These are phyloP conservation scores for Oeneis ivallda DNA, from an alignment of 2,888 invertebrate species.

Conservation along the genomic window DNA sequence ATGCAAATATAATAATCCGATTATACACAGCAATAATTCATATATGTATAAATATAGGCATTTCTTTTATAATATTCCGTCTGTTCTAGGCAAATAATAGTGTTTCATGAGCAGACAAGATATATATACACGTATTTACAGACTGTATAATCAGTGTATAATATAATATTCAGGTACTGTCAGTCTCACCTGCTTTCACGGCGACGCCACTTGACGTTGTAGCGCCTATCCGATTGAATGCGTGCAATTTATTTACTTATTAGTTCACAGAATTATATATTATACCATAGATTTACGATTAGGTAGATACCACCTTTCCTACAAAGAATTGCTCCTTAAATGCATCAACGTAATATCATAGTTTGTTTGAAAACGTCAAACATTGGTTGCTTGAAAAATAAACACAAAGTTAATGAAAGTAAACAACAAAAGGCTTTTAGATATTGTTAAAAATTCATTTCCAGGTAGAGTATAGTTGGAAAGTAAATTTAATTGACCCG, in stretches of 20 bases:
- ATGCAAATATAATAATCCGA: neutral
- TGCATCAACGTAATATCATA: too few relatives aligned
- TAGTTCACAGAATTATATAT: slow-evolving; percentile 1
- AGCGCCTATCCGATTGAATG: slow-evolving; percentile 63
- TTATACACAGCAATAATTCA: neutral
- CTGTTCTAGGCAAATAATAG: neutral
- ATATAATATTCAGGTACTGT: slow-evolving; percentile 24
- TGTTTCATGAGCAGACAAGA: neutral
- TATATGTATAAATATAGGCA: neutral
- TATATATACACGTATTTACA: slow-evolving; percentile 16
- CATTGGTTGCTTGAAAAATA: too few relatives aligned
- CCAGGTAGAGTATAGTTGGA: too few relatives aligned
- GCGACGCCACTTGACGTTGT: slow-evolving; percentile 70
- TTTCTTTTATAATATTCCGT: neutral
- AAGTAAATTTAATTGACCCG: too few relatives aligned
- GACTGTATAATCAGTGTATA: neutral
- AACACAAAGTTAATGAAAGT: too few relatives aligned
- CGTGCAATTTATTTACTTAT: slow-evolving; percentile 47
- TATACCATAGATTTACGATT: too few relatives aligned
- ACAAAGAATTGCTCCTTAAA: too few relatives aligned
- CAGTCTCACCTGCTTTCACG: slow-evolving; percentile 77
- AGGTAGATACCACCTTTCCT: too few relatives aligned
- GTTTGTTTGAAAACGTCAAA: too few relatives aligned
- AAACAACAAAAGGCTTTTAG: too few relatives aligned
- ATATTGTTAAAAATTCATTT: too few relatives aligned